Percentiles rank a stretch among this genome's conserved stretches.
These are phyloP conservation scores for Microctenopoma steveboyesi DNA, from an alignment of 2,797 vertebrate genomes.

Conservation along the genomic window DNA sequence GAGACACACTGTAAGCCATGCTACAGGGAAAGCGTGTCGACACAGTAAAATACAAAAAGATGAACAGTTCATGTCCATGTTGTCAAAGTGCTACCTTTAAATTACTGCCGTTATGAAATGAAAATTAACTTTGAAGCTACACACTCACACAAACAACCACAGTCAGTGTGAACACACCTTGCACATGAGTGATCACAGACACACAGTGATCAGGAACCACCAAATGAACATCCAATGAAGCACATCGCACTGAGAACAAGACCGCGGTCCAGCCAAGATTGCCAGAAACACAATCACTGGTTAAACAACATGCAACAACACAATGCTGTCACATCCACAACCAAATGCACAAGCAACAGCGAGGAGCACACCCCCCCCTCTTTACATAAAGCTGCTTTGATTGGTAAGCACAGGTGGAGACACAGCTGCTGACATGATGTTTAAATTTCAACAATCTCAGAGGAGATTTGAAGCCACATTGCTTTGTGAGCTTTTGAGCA, in stretches of 20 bases:
- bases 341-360: conserved; percentile 28
- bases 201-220: conserved; percentile 37
- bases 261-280: conserved; percentile 20
- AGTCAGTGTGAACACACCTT: conserved; percentile 17
- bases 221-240: conserved; percentile 21
- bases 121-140: conserved; percentile 21
- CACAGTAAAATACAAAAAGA: neutral
- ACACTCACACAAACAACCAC: conserved; percentile 11
- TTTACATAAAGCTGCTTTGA: conserved; percentile 1
- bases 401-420: conserved; percentile 13
- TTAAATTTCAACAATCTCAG: conserved; percentile 12
- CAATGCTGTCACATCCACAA: conserved; percentile 29
- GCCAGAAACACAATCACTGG: conserved; percentile 21
- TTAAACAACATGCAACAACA: conserved; percentile 51
- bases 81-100: conserved; percentile 19
- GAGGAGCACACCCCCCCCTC: conserved; percentile 13
- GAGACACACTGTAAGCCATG: conserved; percentile 42
- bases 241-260: conserved; percentile 18
- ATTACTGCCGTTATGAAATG: neutral
- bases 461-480: conserved; percentile 7
- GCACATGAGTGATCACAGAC: conserved; percentile 27
- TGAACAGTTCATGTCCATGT: neutral
- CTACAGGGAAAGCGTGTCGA: conserved; percentile 19
- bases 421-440: neutral
- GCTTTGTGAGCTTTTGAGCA: conserved; percentile 22